Conservation (phyloP, 2,113 vertebrate genomes). For the Lampris megalopsis region DNA sequence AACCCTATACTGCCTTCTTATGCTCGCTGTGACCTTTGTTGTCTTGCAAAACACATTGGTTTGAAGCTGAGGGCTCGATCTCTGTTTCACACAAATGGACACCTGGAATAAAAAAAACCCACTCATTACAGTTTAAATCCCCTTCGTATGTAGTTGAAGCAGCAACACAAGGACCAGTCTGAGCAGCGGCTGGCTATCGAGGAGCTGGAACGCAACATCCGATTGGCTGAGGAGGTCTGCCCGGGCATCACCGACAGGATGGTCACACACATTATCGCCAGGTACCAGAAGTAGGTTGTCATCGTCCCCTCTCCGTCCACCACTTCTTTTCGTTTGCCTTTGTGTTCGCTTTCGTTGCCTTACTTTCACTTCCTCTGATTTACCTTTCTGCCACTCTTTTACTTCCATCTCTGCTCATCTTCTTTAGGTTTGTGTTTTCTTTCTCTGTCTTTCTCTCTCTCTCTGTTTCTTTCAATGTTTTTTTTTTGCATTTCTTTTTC, state of each 20-base stretch:
- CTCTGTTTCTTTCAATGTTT: background rate
- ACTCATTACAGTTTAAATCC: constrained; percentile 5
- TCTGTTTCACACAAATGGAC: too few relatives aligned
- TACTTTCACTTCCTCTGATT: background rate
- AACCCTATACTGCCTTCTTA: too few relatives aligned
- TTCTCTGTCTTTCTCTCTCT: background rate
- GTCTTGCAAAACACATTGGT: too few relatives aligned
- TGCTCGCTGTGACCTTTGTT: too few relatives aligned
- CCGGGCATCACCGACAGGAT: constrained; percentile 97
- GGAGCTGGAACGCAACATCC: constrained; percentile 94
- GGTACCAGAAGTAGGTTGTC: constrained; percentile 83
- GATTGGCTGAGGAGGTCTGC: constrained; percentile 89
- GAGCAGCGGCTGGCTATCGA: constrained; percentile 90
- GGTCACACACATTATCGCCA: constrained; percentile 94
- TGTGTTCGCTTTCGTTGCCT: background rate
- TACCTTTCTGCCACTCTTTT: background rate
- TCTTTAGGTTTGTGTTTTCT: too few relatives aligned
- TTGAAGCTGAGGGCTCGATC: too few relatives aligned
- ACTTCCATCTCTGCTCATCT: too few relatives aligned
- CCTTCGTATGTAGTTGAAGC: constrained; percentile 85
- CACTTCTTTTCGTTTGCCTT: background rate
- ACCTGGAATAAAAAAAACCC: too few relatives aligned
- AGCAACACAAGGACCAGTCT: constrained; percentile 89
- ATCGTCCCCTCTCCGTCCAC: background rate
- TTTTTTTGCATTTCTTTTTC: background rate